Base-by-base conservation (phyloP, 2,113 vertebrate genomes). In the Fregetta grallaria region DNA sequence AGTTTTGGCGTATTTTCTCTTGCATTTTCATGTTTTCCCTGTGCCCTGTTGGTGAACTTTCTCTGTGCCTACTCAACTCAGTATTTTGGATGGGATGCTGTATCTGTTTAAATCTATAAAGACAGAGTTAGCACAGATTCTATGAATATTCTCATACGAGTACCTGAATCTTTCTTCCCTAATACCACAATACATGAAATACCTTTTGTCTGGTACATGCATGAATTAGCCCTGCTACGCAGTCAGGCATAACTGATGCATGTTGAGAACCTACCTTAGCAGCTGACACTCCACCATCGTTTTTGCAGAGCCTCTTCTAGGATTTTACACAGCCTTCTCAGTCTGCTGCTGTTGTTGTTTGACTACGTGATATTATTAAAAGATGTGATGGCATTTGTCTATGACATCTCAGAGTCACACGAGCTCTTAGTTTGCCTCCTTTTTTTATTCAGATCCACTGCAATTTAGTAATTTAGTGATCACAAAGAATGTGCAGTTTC, bases 1-100 rank as follows among this genome's bases (percentile, higher is more conserved):
- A 82, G 63, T 88, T 92, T 86, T 76, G 72, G 62, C 50, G 52
- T 88, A 74, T 94, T 95, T 96, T 88, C n/a, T 68, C 38, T 70
- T 7, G 20, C 66, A 85, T 88, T 93, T 80, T 74, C 23, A 6
- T 80, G n/a, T 90, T 90, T 86, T 89, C 55, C n/a, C n/a, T 4
- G 12, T 82, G 62, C 67, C 66, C 55, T 73, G 27, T 2, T 80
- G 66, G 92, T 93, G 93, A 94, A 88, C 78, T 83, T 93, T 75
- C 45, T 68, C 34, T 62, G 36, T 68, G 56, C 56, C 61, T 85
- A 18, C n/a, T 68, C 55, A 66, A 18, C 40, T 70, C 44, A 26
- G 56, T 29, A n/a, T 88, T 95, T 94, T 56, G 29, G 52, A 66
- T 47, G 63, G 59, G 76, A 66, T 42, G 17, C 32, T 76, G 0